Conservation (phyloP, 2,113 vertebrate genomes). For the Gobiocypris rarus region DNA sequence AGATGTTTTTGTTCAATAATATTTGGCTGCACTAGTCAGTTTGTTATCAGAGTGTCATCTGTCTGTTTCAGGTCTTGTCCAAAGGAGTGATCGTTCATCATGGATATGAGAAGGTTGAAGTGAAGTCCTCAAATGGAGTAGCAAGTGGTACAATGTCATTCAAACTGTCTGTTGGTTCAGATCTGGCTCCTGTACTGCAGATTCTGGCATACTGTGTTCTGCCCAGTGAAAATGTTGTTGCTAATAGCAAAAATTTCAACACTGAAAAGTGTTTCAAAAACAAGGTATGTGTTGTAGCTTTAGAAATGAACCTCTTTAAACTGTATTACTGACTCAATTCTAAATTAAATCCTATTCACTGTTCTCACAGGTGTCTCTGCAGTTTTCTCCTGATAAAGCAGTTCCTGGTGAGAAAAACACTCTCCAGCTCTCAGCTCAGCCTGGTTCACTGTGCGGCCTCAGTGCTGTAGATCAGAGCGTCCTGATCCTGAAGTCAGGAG, state of each 20-base stretch:
- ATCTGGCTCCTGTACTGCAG: conserved; percentile 69
- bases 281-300: conserved; percentile 71
- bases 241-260: conserved; percentile 67
- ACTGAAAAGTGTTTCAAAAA: conserved; percentile 82
- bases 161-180: conserved; percentile 66
- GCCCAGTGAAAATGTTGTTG: conserved; percentile 77
- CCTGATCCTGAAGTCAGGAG: conserved; percentile 77
- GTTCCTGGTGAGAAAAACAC: no score
- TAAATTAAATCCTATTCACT: no score
- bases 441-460: conserved; percentile 84
- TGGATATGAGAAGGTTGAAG: conserved; percentile 67
- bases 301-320: not conserved
- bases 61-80: conserved; percentile 72
- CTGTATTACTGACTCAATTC: not conserved
- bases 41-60: conserved; percentile 26
- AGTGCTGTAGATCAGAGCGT: conserved; percentile 83
- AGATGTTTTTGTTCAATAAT: conserved; percentile 48
- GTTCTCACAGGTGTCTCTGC: no score
- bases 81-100: conserved; percentile 73
- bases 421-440: conserved; percentile 58
- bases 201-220: conserved; percentile 81
- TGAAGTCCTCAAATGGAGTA: conserved; percentile 60
- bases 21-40: conserved; percentile 44
- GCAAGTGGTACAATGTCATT: conserved; percentile 74
- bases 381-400: no score